Percentiles rank a stretch among this genome's conserved stretches.
These are phyloP conservation scores for Prionailurus viverrinus DNA, from an alignment of 2,113 vertebrate species.

Conservation along the genomic window DNA sequence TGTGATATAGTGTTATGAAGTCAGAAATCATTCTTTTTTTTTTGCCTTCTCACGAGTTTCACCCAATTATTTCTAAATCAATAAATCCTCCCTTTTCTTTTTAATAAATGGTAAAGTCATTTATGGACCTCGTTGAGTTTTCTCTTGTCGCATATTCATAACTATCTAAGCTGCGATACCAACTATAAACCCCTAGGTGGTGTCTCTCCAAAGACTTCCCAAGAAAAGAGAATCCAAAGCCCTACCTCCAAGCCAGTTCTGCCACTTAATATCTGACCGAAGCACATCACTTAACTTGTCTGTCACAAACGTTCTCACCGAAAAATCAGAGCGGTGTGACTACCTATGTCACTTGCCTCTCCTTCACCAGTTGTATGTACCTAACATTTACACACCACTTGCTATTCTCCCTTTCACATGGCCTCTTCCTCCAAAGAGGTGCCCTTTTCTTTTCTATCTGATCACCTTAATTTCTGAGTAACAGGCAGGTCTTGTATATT, in stretches of 20 bases:
- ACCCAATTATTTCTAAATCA: background rate
- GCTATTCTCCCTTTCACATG: background rate
- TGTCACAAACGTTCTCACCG: background rate
- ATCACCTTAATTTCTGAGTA: slow-evolving; percentile 8
- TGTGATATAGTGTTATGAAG: background rate
- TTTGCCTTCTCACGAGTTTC: background rate
- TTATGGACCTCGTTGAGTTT: background rate
- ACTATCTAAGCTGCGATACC: background rate
- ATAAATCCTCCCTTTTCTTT: slow-evolving; percentile 12
- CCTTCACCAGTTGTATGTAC: accelerated
- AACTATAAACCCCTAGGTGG: background rate
- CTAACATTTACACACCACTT: background rate
- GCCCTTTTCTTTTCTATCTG: background rate
- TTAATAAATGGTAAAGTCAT: background rate
- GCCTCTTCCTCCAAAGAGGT: background rate
- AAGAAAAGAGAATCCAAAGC: background rate
- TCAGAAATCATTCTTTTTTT: background rate
- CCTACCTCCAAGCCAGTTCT: background rate
- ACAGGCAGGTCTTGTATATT: background rate
- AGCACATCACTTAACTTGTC: background rate
- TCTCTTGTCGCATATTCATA: background rate
- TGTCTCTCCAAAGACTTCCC: background rate
- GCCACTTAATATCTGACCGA: background rate
- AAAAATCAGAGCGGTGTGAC: background rate
- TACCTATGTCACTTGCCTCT: background rate